Evolutionary conservation across 2,113 vertebrate species (phyloP).

Genomic region (Collichthys lucidus): DNA sequence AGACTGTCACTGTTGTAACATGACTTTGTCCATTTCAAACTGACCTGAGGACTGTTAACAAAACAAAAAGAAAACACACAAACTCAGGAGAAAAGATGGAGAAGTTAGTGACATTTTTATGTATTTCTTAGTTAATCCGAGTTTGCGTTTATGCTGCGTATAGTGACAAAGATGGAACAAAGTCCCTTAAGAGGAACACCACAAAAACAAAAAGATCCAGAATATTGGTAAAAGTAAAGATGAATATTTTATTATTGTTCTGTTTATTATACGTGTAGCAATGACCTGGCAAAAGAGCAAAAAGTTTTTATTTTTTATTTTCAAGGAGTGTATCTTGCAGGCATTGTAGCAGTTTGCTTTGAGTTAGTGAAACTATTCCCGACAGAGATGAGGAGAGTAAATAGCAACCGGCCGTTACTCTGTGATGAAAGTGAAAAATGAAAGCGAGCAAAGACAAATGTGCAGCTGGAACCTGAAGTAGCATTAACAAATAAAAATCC

Average conservation of each 20-base stretch:
- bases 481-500: background rate
- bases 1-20: conserved; percentile 12
- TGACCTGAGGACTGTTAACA: conserved; percentile 69
- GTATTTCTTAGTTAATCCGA: conserved; percentile 1
- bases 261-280: conserved; percentile 6
- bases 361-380: conserved; percentile 41
- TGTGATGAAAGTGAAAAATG: conserved; percentile 34
- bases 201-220: conserved; percentile 17
- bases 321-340: conserved; percentile 30
- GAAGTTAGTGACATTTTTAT: conserved; percentile 3
- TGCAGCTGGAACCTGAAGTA: conserved; percentile 52
- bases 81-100: conserved; percentile 64
- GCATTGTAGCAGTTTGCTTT: conserved; percentile 51
- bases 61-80: conserved; percentile 38
- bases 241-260: background rate
- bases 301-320: background rate
- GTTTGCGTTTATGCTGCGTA: conserved; percentile 7
- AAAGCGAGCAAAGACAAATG: conserved; percentile 44
- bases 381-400: conserved; percentile 24
- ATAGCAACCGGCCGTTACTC: conserved; percentile 37
- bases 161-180: background rate
- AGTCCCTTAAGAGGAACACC: background rate
- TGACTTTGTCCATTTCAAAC: conserved; percentile 59
- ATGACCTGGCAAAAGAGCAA: conserved; percentile 7
- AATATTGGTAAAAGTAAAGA: background rate